A percentile compares a stretch with the other conserved stretches of the same genome.
These are phyloP conservation scores for Clytia hemisphaerica DNA, from an alignment of 30 jellyfish, hydroid and myxozoan genomes.

Conservation along the genomic window DNA sequence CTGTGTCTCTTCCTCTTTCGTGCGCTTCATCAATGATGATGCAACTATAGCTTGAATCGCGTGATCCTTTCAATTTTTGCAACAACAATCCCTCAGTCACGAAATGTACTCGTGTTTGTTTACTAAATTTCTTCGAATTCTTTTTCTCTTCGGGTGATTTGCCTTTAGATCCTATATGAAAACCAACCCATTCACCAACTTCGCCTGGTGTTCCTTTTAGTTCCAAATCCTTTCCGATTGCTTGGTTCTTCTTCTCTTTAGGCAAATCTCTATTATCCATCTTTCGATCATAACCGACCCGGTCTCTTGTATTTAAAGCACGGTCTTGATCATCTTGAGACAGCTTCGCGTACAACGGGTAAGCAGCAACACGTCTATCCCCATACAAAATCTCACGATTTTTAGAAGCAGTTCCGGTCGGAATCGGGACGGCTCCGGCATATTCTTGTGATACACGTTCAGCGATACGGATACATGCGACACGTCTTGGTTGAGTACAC, in stretches of 20 bases:
- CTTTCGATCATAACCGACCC: background rate
- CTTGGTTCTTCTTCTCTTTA: background rate
- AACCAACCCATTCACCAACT: conserved; percentile 16
- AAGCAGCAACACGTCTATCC: background rate
- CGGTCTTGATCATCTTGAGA: conserved; percentile 11
- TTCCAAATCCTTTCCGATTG: background rate
- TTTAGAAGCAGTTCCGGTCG: no score
- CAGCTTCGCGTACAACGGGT: background rate
- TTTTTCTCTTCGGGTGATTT: conserved; percentile 1
- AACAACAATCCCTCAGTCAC: conserved; percentile 9
- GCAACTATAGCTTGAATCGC: no score
- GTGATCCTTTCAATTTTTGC: background rate
- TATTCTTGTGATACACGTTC: conserved; percentile 8
- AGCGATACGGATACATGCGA: no score
- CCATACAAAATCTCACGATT: no score
- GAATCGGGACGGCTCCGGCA: background rate
- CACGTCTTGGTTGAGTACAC: no score
- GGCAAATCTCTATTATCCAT: background rate
- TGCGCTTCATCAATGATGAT: no score
- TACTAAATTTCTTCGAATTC: background rate
- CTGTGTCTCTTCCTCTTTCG: background rate
- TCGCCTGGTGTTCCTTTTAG: background rate
- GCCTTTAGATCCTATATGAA: conserved; percentile 1
- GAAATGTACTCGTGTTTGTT: background rate
- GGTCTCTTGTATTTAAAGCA: background rate